These are phyloP conservation scores for Zaprionus taronus DNA, from an alignment of 1,140 invertebrate species.

Conservation along the genomic window DNA sequence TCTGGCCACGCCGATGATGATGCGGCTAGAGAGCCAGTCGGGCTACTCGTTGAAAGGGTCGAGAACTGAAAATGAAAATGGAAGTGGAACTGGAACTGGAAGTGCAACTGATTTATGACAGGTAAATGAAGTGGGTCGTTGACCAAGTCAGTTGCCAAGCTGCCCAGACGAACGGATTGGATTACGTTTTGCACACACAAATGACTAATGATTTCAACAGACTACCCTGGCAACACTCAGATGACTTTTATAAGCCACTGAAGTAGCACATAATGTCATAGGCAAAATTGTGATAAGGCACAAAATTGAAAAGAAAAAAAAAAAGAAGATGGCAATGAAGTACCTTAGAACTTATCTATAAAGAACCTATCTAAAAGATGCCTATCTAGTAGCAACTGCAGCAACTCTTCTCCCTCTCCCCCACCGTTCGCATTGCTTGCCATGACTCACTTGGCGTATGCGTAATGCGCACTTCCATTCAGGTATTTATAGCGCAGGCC, in stretches of 20 bases:
- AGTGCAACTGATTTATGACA: slow-evolving; percentile 53
- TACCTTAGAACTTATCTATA: no score
- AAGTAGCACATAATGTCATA: not conserved
- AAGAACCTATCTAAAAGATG: no score
- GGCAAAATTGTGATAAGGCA: not conserved
- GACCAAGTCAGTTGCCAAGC: slow-evolving; percentile 17
- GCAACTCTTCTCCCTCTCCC: not conserved
- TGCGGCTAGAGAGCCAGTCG: not conserved
- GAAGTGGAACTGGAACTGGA: slow-evolving; percentile 1
- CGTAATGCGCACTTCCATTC: slow-evolving; percentile 17
- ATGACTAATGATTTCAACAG: slow-evolving; percentile 40
- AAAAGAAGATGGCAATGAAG: not conserved
- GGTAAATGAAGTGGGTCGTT: slow-evolving; percentile 26
- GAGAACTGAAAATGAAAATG: slow-evolving; percentile 33
- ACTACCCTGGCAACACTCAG: slow-evolving; percentile 3
- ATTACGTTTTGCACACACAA: slow-evolving; percentile 27
- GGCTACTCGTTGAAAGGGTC: slow-evolving; percentile 10
- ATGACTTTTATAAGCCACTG: slow-evolving; percentile 3
- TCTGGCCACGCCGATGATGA: slow-evolving; percentile 9
- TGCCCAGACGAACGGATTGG: slow-evolving; percentile 13
- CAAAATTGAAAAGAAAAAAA: not conserved
- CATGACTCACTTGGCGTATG: slow-evolving; percentile 46
- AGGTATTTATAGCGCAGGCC: slow-evolving; percentile 31
- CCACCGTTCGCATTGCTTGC: not conserved
- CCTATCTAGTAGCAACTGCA: not conserved